phyloP scores from a whole-genome alignment of 2,113 vertebrate species.

The Diphyllodes magnificus region DNA sequence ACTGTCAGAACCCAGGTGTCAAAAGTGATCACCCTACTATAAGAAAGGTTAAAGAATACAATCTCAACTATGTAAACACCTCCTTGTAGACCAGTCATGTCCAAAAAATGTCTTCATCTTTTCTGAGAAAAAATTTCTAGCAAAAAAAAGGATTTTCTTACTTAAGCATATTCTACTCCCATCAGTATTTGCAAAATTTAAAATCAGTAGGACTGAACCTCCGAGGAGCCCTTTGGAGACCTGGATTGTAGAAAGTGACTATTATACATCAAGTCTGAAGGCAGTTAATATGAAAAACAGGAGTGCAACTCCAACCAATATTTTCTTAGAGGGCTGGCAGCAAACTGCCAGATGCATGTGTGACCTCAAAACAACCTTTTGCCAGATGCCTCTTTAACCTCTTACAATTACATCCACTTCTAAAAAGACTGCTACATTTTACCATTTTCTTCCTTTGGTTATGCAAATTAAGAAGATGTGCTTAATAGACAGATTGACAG shows the following conservation, averaged over 20 bases:
- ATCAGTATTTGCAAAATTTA: not conserved
- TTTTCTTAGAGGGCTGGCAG: conserved; percentile 43
- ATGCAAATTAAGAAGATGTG: conserved; percentile 18
- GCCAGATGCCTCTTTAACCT: conserved; percentile 63
- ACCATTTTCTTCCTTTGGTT: conserved; percentile 20
- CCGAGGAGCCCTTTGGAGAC: not conserved
- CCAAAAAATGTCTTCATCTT: not conserved
- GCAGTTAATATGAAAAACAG: conserved; percentile 59
- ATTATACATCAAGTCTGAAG: conserved; percentile 29
- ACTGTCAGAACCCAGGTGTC: not conserved
- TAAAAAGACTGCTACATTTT: conserved; percentile 28
- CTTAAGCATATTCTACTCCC: not conserved
- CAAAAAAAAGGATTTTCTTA: not conserved
- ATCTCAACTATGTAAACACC: not conserved
- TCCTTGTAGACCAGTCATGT: not conserved
- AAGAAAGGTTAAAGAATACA: not conserved
- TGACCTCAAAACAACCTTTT: conserved; percentile 64
- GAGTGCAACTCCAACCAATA: conserved; percentile 17
- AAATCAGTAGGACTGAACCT: not conserved
- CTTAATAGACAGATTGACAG: conserved; percentile 1
- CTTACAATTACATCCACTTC: conserved; percentile 44
- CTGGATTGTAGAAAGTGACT: not conserved
- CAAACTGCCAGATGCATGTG: conserved; percentile 48
- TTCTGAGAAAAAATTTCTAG: not conserved
- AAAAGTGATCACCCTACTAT: not conserved